Percentiles rank a stretch among this genome's conserved stretches.
Evolutionary conservation across 2,113 vertebrate species (phyloP).

Genomic region (Alouatta palliata): DNA sequence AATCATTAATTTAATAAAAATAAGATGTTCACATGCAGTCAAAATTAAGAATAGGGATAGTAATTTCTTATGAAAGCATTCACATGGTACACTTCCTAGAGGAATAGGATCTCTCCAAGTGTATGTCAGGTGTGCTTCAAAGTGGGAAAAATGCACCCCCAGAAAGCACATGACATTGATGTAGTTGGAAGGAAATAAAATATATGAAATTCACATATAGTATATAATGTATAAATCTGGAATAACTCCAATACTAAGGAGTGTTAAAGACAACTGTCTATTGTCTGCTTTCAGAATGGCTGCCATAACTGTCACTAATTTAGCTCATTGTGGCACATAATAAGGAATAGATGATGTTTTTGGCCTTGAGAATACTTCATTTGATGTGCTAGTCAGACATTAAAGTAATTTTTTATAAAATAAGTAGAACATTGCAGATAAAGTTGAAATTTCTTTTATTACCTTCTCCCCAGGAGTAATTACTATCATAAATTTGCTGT

Average conservation of each 20-base stretch:
- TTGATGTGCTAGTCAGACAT: slow-evolving; percentile 48
- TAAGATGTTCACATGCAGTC: neutral
- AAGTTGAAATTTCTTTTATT: slow-evolving; percentile 58
- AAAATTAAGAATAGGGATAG: neutral
- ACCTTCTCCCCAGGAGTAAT: slow-evolving; percentile 9
- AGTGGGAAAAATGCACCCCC: neutral
- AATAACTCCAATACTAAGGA: neutral
- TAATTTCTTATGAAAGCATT: neutral
- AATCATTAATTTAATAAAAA: neutral
- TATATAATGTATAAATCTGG: neutral
- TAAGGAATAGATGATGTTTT: slow-evolving; percentile 66
- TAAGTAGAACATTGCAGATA: slow-evolving; percentile 24
- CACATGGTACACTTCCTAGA: neutral
- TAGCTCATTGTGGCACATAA: slow-evolving; percentile 38
- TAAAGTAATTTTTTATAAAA: slow-evolving; percentile 55
- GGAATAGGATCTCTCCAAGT: neutral
- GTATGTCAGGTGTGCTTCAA: neutral
- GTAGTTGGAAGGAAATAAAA: neutral
- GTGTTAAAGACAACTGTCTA: slow-evolving; percentile 45
- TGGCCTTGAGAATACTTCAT: slow-evolving; percentile 45
- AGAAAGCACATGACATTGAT: neutral
- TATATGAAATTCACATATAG: neutral
- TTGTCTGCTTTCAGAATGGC: neutral
- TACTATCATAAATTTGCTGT: slow-evolving; percentile 4
- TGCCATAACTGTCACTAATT: slow-evolving; percentile 32